These are phyloP conservation scores for Todiramphus chloris DNA, from an alignment of 2,113 vertebrate genomes.

Conservation along the genomic window DNA sequence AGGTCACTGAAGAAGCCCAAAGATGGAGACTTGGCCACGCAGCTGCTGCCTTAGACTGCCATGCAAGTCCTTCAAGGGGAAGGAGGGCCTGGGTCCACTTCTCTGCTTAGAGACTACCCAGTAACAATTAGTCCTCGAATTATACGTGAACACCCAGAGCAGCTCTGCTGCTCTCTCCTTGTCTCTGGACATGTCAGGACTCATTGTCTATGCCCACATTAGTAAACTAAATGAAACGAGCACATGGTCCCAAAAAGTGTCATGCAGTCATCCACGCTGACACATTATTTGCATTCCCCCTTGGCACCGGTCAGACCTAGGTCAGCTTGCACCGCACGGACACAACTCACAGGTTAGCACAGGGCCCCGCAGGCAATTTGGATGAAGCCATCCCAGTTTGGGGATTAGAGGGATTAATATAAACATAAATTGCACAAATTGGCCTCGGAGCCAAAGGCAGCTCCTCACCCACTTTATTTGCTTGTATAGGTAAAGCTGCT, in stretches of 20 bases:
- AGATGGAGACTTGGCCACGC: neutral
- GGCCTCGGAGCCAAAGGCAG: neutral
- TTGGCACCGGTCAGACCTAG: neutral
- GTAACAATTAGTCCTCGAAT: neutral
- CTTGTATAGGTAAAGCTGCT: neutral
- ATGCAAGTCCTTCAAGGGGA: neutral
- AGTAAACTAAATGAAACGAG: neutral
- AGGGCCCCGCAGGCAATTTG: neutral
- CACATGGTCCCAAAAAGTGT: neutral
- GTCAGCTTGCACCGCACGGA: fast-evolving
- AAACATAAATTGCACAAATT: neutral
- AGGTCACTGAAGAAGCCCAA: neutral
- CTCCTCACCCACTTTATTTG: neutral
- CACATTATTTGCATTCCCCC: neutral
- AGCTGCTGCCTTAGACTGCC: neutral
- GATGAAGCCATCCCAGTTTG: neutral
- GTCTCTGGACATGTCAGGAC: neutral
- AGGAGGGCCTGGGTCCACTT: neutral
- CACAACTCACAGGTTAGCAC: neutral
- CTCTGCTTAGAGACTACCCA: neutral
- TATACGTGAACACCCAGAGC: neutral
- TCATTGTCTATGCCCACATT: neutral
- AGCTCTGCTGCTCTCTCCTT: neutral
- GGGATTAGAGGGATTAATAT: neutral
- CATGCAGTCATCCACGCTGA: neutral